phyloP scores from a whole-genome alignment of 1,140 invertebrate species.

The Solenopsis fugax region DNA sequence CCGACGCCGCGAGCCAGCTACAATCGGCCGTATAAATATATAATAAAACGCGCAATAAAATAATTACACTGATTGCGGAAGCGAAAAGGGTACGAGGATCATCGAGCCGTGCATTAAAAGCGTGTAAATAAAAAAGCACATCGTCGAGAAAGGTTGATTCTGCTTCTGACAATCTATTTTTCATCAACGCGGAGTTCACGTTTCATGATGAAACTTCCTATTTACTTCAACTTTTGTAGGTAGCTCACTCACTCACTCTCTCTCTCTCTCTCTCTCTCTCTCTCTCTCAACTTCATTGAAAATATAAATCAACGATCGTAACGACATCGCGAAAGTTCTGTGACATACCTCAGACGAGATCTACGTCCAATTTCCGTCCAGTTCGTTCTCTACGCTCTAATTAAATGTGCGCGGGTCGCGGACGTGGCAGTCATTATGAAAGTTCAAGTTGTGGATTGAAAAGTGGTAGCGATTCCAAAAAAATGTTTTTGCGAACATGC shows the following conservation, averaged over 20 bases:
- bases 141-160: conserved; percentile 3
- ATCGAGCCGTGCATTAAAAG: background rate
- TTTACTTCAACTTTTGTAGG: conserved; percentile 33
- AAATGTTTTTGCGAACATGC: background rate
- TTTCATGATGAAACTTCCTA: conserved; percentile 37
- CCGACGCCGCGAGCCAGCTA: background rate
- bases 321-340: background rate
- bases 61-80: background rate
- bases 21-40: background rate
- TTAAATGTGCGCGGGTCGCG: background rate
- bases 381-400: conserved; percentile 24
- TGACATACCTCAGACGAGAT: background rate
- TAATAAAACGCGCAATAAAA: conserved; percentile 32
- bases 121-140: conserved; percentile 26
- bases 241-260: background rate
- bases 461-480: background rate
- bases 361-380: conserved; percentile 4
- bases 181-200: conserved; percentile 14
- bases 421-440: background rate
- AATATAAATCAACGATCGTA: conserved; percentile 44
- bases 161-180: conserved; percentile 18
- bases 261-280: background rate
- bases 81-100: background rate
- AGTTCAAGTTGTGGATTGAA: conserved; percentile 10
- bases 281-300: background rate